Evolutionary conservation across 2,888 invertebrate species (phyloP), one percentile per base, ranked within the genome.

Genomic region (Antheraea yamamai): DNA sequence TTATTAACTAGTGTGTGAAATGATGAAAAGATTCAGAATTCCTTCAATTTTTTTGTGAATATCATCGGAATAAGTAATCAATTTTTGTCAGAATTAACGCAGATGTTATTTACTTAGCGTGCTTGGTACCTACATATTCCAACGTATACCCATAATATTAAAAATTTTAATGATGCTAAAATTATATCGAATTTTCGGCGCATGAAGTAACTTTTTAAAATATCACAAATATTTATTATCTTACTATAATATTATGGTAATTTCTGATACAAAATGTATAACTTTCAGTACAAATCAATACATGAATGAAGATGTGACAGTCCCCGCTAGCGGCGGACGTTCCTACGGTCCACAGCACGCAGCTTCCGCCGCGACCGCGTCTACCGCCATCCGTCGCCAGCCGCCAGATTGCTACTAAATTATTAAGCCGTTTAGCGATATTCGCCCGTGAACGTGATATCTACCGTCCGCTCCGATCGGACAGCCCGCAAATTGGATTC

Each of bases 351-450:
- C 78, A 77, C 78, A 78, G 81, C 82, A 82, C 85, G 87, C 85
- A 83, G 82, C 81, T 84, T 87, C 85, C 85, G 83, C 85, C 82
- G 83, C 85, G 80, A 80, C 82, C 82, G 83, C 80, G 81, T 75
- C 76, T 79, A 79, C 82, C 85, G 84, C 81, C 84, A 81, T 80
- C 82, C 80, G 81, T 79, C 83, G 84, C 83, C 78, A 81, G 83
- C 85, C 83, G 84, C 81, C 89, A 90, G 92, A 92, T 91, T 91
- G 92, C 91, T 90, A 91, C 93, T 94, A 93, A 95, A 94, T 95
- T 91, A 94, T 95, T 95, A 93, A 94, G 92, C 91, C 92, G 92
- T 92, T 95, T 94, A 95, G 93, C 88, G 93, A 95, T 94, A 94
- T 93, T 94, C 92, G 86, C 87, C 88, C 85, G 88, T 88, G 92